Base-by-base conservation (phyloP, 23 tunicate genomes). In the Trididemnum clinides region DNA sequence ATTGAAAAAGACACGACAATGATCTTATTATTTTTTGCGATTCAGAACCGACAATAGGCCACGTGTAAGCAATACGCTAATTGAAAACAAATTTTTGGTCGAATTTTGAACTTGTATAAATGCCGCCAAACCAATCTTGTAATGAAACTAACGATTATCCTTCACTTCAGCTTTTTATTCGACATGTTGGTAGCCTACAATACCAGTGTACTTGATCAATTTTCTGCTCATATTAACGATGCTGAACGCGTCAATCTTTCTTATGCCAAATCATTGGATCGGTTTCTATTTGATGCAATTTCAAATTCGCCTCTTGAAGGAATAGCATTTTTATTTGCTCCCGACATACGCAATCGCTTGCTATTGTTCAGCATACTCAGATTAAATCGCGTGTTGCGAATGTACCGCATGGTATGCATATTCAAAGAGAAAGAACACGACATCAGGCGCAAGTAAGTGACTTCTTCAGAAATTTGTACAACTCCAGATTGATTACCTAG, bases 111-210 rank as follows among this genome's bases (percentile, higher is more conserved):
- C n/a, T n/a, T n/a, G n/a, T n/a, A n/a, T n/a, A n/a, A n/a, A n/a
- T n/a, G n/a, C n/a, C n/a, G n/a, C n/a, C n/a, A n/a, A n/a, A n/a
- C n/a, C n/a, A n/a, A n/a, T n/a, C n/a, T n/a, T n/a, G n/a, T n/a
- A n/a, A n/a, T n/a, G n/a, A n/a, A n/a, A n/a, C n/a, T n/a, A n/a
- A n/a, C n/a, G 15, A 4, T 59, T 59, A 26, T 59, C 27, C 21
- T 59, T 39, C 38, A 4, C 38, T 74, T 10, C 62, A 94, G 98
- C 88, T 94, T 94, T 81, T 73, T 77, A 1, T 62, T 83, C 1
- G 98, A 94, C 65, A 94, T 94, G 98, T 27, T 94, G 64, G 44
- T 94, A 22, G 22, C 78, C 21, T 94, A 80, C 81, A 93, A 89
- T 80, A 82, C 80, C 30, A 94, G 98, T 54, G 85, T 74, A 57